Evolutionary conservation across 2,888 invertebrate genomes (phyloP), one percentile per base, ranked within the genome.

Genomic region (Folsomia candida): DNA sequence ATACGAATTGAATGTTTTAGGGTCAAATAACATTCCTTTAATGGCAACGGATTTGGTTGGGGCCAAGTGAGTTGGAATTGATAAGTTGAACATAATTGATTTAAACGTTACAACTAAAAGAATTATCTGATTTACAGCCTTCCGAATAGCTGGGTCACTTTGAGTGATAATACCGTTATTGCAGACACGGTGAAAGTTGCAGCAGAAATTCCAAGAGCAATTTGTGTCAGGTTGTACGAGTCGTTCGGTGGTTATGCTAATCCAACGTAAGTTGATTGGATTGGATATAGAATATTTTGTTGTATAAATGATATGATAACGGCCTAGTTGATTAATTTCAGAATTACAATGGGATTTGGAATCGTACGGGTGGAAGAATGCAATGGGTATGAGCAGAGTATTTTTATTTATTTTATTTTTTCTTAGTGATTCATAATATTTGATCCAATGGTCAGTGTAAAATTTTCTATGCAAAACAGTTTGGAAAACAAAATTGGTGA

Each of bases 1-100:
- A 4, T 83, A 83, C 73, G 81, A 82, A 65, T 77, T 85, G 37
- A 85, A 85, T 78, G 80, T 78, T 54, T 82, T 82, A 0, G 76
- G 83, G 0, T 57, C 73, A 6, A 77, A 77, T 51, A 77, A 77
- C 22, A 64, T 77, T 11, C 76, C 74, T 11, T 64, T 67, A 22
- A 29, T 76, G 2, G 29, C 72, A 2, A 18, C 18, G n/a, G 24
- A 54, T 14, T 20, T 29, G 37, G 20, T 11, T 22, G 3, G 22
- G 18, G 29, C 47, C 18, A 18, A 47, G 47, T 47, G 18, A 11
- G 47, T 47, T n/a, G n/a, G n/a, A n/a, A n/a, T n/a, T n/a, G n/a
- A n/a, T n/a, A n/a, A n/a, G n/a, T n/a, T n/a, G n/a, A n/a, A 47
- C 47, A 47, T 18, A 47, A 47, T 47, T 47, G 47, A 3, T 25